Conservation (phyloP, 2,888 invertebrate genomes). For the Archips xylosteana region DNA sequence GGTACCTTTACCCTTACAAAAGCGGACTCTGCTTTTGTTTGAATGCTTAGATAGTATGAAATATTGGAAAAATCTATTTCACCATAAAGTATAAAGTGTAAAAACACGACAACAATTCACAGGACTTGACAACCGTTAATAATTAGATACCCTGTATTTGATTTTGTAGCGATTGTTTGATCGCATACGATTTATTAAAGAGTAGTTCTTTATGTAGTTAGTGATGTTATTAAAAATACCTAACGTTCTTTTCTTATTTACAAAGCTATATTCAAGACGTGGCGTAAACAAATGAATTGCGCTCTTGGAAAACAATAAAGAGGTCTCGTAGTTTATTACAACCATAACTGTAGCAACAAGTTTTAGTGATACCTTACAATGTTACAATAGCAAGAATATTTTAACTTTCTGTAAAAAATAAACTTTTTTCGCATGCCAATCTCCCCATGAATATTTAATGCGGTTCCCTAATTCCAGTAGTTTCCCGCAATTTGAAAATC, state of each 20-base stretch:
- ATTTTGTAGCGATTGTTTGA: too few species aligned
- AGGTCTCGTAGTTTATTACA: neutral
- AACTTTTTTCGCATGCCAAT: conserved; percentile 43
- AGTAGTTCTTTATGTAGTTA: too few species aligned
- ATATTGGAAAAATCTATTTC: neutral
- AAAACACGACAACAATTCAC: too few species aligned
- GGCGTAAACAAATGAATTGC: neutral
- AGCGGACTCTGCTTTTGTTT: neutral
- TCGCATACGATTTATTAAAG: too few species aligned
- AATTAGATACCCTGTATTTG: too few species aligned
- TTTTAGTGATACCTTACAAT: neutral
- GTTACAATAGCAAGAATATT: neutral
- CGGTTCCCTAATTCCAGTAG: conserved; percentile 65
- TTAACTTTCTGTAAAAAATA: neutral
- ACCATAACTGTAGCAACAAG: neutral
- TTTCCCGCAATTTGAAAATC: conserved; percentile 78
- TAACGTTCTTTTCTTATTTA: too few species aligned
- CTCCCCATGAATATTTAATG: conserved; percentile 57
- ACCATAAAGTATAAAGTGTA: too few species aligned
- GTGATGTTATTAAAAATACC: too few species aligned
- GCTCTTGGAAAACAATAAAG: neutral
- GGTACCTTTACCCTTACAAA: conserved; percentile 16
- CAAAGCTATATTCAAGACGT: neutral
- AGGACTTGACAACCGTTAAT: too few species aligned
- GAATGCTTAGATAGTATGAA: neutral